These are phyloP conservation scores for Drosophila lacteicornis DNA, from an alignment of 1,140 invertebrate genomes.

Conservation along the genomic window DNA sequence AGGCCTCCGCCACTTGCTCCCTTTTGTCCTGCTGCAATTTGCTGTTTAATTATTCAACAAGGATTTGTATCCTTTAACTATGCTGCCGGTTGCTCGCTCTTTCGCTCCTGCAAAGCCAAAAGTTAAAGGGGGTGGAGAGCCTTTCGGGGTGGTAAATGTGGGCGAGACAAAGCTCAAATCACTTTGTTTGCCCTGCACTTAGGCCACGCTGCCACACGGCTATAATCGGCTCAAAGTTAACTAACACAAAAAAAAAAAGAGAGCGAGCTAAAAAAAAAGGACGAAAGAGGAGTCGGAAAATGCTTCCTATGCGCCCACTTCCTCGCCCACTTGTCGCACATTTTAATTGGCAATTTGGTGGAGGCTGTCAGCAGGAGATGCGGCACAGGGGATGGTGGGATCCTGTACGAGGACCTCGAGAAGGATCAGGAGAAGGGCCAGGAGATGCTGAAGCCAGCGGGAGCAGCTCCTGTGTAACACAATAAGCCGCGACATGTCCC, in stretches of 20 bases:
- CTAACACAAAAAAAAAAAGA: conserved; percentile 50
- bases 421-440: conserved; percentile 10
- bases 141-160: conserved; percentile 11
- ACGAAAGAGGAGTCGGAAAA: conserved; percentile 22
- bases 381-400: conserved; percentile 1
- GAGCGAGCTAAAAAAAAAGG: conserved; percentile 6
- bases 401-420: conserved; percentile 10
- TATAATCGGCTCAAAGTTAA: conserved; percentile 79
- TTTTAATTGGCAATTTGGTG: conserved; percentile 81
- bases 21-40: conserved; percentile 69
- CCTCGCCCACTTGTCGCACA: conserved; percentile 63
- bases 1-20: conserved; percentile 27
- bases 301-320: conserved; percentile 36
- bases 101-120: conserved; percentile 32
- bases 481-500: conserved; percentile 57
- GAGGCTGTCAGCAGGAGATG: conserved; percentile 62
- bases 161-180: conserved; percentile 50
- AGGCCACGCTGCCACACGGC: conserved; percentile 57
- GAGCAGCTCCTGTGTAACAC: conserved; percentile 62
- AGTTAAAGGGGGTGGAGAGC: conserved; percentile 14
- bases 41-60: conserved; percentile 69
- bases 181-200: conserved; percentile 73
- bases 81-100: conserved; percentile 15
- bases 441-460: conserved; percentile 21
- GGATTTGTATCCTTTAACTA: conserved; percentile 58